Evolutionary conservation across 2,113 vertebrate species (phyloP).

Genomic region (Rhabdomys dilectus): DNA sequence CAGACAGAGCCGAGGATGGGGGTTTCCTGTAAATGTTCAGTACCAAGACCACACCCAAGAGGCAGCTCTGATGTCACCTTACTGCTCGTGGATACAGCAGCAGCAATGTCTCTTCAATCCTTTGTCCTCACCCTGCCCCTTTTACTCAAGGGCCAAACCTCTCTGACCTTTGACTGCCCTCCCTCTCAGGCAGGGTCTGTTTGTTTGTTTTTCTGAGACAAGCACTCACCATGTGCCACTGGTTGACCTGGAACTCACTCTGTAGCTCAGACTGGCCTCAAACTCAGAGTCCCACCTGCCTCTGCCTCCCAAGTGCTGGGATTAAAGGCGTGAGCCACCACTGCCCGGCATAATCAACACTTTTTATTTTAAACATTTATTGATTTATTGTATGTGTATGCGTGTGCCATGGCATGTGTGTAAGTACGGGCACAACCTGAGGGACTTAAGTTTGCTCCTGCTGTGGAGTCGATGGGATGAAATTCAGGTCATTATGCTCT

Average conservation of each 20-base stretch:
- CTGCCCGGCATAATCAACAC: no score
- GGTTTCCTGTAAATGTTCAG: not conserved
- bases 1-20: not conserved
- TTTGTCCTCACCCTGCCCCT: not conserved
- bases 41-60: no score
- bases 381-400: not conserved
- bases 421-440: not conserved
- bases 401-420: not conserved
- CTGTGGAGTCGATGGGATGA: not conserved
- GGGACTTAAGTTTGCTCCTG: not conserved
- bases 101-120: not conserved
- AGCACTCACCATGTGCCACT: not conserved
- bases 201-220: not conserved
- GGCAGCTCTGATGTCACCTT: not conserved
- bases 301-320: not conserved
- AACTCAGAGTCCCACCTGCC: not conserved
- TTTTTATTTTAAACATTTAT: not conserved
- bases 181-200: not conserved
- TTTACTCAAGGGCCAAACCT: not conserved
- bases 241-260: not conserved
- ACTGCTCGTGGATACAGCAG: not conserved
- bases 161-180: not conserved
- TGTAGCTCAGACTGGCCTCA: not conserved
- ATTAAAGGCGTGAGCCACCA: not conserved
- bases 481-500: not conserved